Conservation (phyloP, 1,140 invertebrate species). For the Macrobrachium rosenbergii region DNA sequence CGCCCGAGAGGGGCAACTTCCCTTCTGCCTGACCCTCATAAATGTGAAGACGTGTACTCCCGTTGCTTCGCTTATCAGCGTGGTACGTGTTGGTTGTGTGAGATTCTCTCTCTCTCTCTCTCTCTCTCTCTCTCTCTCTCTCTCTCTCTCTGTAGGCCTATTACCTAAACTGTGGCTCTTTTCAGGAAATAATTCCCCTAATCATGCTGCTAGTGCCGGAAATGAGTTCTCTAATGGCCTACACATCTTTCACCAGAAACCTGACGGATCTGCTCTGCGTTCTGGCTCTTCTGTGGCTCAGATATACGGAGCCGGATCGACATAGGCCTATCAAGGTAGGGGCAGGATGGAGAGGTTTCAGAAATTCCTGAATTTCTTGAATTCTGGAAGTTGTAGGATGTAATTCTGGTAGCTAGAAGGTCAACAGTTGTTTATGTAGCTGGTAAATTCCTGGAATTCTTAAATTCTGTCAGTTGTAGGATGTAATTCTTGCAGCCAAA, state of each 20-base stretch:
- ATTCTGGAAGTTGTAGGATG: too few relatives aligned
- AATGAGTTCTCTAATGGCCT: constrained; percentile 91
- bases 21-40: constrained; percentile 87
- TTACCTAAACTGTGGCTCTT: neutral
- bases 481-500: too few relatives aligned
- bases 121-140: neutral
- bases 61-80: constrained; percentile 88
- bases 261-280: constrained; percentile 91
- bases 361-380: neutral
- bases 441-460: too few relatives aligned
- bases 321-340: constrained; percentile 88
- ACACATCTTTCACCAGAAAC: constrained; percentile 91
- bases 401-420: too few relatives aligned
- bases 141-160: too few relatives aligned
- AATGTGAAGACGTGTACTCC: constrained; percentile 88
- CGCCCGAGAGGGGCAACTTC: constrained; percentile 89
- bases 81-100: constrained; percentile 78
- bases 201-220: constrained; percentile 76
- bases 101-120: neutral
- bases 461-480: too few relatives aligned
- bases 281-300: constrained; percentile 85
- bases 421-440: too few relatives aligned
- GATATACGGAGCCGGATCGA: constrained; percentile 85
- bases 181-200: constrained; percentile 73
- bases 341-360: neutral